Evolutionary conservation across 2,113 vertebrate genomes (phyloP).

Genomic region (Azemiops feae): DNA sequence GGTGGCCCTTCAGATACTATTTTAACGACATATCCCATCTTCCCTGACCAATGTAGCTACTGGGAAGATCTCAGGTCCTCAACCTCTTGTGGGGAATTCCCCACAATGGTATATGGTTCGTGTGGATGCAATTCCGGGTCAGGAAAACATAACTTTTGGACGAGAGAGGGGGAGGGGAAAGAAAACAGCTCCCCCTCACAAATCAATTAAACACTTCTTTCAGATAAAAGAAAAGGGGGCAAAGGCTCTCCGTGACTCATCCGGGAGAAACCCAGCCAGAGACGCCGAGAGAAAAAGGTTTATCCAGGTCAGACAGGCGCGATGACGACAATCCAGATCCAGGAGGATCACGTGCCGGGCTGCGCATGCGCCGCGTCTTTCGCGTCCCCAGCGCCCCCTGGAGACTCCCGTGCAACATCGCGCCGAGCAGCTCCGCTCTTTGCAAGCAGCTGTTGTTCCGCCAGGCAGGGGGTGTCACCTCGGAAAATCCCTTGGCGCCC

Average conservation of each 20-base stretch:
- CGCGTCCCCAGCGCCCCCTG: conserved; percentile 35
- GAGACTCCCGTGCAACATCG: not conserved
- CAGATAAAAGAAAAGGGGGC: not conserved
- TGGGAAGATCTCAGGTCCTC: not conserved
- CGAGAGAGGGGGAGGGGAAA: not conserved
- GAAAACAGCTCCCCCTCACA: not conserved
- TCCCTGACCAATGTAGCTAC: not conserved
- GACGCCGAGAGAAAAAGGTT: conserved; percentile 34
- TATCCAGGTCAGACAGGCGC: not conserved
- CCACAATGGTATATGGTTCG: not conserved
- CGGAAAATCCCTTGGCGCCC: conserved; percentile 63
- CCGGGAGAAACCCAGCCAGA: conserved; percentile 44
- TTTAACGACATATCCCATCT: not conserved
- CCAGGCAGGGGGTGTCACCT: conserved; percentile 47
- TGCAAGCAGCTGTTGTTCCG: not conserved
- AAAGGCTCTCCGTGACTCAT: not conserved
- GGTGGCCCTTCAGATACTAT: not conserved
- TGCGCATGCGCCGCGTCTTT: not conserved
- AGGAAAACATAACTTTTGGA: not conserved
- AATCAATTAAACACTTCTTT: not conserved
- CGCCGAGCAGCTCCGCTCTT: not conserved
- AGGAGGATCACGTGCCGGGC: not conserved
- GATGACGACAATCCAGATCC: not conserved
- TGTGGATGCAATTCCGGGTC: not conserved
- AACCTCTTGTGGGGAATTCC: not conserved